Evolutionary conservation across 1,140 invertebrate genomes (phyloP).

Genomic region (Chironomus striatipennis): DNA sequence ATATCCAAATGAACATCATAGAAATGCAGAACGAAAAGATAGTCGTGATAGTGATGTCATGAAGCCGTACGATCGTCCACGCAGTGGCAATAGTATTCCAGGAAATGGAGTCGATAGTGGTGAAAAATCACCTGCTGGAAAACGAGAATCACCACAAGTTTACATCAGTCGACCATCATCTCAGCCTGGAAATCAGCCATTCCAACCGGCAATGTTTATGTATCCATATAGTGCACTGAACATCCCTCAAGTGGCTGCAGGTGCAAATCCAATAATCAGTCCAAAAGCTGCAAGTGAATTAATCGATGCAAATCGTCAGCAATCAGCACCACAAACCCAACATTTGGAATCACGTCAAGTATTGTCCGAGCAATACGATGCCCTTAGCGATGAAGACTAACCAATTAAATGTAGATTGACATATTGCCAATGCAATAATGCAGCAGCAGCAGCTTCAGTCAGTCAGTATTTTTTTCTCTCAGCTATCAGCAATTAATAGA

Average conservation of each 20-base stretch:
- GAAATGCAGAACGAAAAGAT: constrained; percentile 29
- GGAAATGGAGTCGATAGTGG: constrained; percentile 27
- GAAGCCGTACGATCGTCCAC: constrained; percentile 31
- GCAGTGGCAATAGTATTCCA: constrained; percentile 31
- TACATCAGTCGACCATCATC: constrained; percentile 34
- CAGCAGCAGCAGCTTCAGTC: constrained; percentile 9
- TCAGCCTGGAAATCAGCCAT: constrained; percentile 35
- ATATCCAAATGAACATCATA: constrained; percentile 31
- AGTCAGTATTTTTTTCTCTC: constrained; percentile 16
- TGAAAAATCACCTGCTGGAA: constrained; percentile 27
- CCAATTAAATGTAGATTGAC: neutral
- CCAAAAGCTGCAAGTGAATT: constrained; percentile 37
- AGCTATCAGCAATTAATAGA: neutral
- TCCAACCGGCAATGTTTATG: constrained; percentile 40
- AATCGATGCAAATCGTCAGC: constrained; percentile 33
- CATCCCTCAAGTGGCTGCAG: constrained; percentile 39
- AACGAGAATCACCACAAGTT: constrained; percentile 32
- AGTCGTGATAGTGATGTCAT: constrained; percentile 29
- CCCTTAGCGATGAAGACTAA: constrained; percentile 79
- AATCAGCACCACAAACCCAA: constrained; percentile 41
- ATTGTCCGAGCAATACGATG: constrained; percentile 76
- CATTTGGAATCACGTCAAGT: constrained; percentile 66
- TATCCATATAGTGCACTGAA: constrained; percentile 54
- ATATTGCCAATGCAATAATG: neutral
- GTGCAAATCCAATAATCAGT: constrained; percentile 39